These are phyloP conservation scores for Hypothenemus hampei DNA, from an alignment of 1,140 invertebrate species.

Conservation along the genomic window DNA sequence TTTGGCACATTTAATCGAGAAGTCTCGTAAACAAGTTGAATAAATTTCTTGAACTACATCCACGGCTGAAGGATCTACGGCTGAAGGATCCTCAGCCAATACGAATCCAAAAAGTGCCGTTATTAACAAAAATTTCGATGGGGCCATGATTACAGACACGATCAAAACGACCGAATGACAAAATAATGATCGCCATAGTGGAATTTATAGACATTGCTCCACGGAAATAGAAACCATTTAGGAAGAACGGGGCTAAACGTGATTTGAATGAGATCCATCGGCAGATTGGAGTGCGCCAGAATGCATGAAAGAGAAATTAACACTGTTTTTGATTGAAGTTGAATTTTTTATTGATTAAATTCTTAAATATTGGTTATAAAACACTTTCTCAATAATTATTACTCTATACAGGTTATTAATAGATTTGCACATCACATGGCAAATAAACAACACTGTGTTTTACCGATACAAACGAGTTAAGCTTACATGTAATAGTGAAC, in stretches of 20 bases:
- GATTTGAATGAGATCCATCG: conserved; percentile 29
- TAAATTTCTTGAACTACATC: conserved; percentile 59
- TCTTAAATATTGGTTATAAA: too few species aligned
- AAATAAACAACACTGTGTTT: too few species aligned
- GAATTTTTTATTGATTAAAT: too few species aligned
- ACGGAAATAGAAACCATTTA: conserved; percentile 45
- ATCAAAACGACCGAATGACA: conserved; percentile 26
- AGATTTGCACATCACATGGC: too few species aligned
- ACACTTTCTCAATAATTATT: too few species aligned
- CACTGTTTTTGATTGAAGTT: not conserved
- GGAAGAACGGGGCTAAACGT: conserved; percentile 42
- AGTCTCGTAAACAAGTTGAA: conserved; percentile 57
- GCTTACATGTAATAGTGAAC: too few species aligned
- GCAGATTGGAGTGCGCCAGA: conserved; percentile 7
- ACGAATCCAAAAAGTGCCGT: conserved; percentile 23
- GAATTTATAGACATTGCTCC: conserved; percentile 27
- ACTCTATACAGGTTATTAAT: too few species aligned
- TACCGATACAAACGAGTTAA: too few species aligned
- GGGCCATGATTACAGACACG: conserved; percentile 25
- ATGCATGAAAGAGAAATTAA: conserved; percentile 15
- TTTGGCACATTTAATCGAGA: conserved; percentile 64
- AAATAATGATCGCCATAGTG: conserved; percentile 24
- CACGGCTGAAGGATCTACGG: conserved; percentile 48
- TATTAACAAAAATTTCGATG: conserved; percentile 29
- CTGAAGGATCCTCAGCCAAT: conserved; percentile 25